Base-by-base conservation (phyloP, 2,797 vertebrate genomes). In the Spinus olivaceus region DNA sequence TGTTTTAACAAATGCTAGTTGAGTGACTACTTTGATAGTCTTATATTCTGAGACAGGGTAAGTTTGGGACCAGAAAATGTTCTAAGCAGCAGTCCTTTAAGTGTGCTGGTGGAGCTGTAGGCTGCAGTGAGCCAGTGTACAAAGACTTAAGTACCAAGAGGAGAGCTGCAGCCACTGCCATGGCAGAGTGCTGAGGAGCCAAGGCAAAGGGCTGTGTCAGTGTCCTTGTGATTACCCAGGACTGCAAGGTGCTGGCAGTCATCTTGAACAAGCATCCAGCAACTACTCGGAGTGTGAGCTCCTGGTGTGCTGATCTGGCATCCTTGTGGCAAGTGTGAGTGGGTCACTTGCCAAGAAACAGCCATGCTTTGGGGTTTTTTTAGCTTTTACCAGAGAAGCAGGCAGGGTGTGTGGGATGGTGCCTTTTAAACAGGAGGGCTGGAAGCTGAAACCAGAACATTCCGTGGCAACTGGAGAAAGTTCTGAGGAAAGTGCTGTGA, bases 381-480 rank as follows among this genome's bases (percentile, higher is more conserved):
- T 47, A 50, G 81, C 41, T 86, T 93, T 73, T 73, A 79, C 78
- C 91, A 56, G 74, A 84, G 53, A 49, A 94, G 30, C 20, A 82
- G 83, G 51, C 78, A 82, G 63, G 20, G 42, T 49, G 33, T 53
- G 56, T 82, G 90, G 78, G 90, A 76, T 49, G 86, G 51, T 88
- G 81, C 50, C 57, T 88, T 94, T 95, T 79, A 84, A 86, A 72
- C 13, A 47, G 71, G 72, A 76, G 63, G 61, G 67, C 50, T 91
- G 89, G 91, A 94, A 92, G 91, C 66, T 91, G 91, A 92, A 95
- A 93, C 65, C 70, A 89, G 91, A 93, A 88, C 73, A 66, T 96
- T 94, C 88, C 37, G 83, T 83, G 73, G 90, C 81, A 94, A 93
- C 84, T 95, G 71, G 80, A 92, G 88, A 95, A 96, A 94, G 94